phyloP scores from a whole-genome alignment of 2,888 invertebrate species.

The Pollenia griseotomentosa region DNA sequence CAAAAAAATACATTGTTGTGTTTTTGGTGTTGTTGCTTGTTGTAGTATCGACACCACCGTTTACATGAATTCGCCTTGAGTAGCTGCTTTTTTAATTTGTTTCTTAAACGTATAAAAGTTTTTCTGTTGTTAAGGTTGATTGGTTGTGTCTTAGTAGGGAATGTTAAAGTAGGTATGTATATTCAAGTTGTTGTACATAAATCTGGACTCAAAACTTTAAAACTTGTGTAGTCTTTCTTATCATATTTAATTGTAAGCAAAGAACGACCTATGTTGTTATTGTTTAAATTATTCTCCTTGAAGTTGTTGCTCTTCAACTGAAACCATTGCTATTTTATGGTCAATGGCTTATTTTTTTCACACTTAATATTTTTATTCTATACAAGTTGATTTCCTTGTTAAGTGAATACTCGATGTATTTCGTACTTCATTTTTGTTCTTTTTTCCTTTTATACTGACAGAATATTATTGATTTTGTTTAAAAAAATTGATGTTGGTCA shows the following conservation, averaged over 20 bases:
- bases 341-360: slow-evolving; percentile 51
- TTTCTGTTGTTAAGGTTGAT: slow-evolving; percentile 74
- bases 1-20: no score
- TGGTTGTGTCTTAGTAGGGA: slow-evolving; percentile 52
- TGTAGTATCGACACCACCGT: no score
- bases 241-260: slow-evolving; percentile 33
- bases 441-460: not conserved
- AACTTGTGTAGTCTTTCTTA: slow-evolving; percentile 54
- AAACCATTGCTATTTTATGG: slow-evolving; percentile 48
- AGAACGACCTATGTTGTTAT: slow-evolving; percentile 46
- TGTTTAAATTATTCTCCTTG: slow-evolving; percentile 8
- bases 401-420: not conserved
- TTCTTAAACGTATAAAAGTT: slow-evolving; percentile 1
- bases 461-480: slow-evolving; percentile 46
- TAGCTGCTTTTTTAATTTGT: not conserved
- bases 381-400: slow-evolving; percentile 36
- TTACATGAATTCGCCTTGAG: no score
- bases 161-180: not conserved
- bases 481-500: slow-evolving; percentile 50
- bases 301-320: slow-evolving; percentile 24
- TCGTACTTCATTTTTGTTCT: not conserved
- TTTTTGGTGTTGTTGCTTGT: no score
- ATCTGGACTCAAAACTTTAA: slow-evolving; percentile 51
- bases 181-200: not conserved
- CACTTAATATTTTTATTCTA: not conserved